Evolutionary conservation across 2,888 invertebrate genomes (phyloP).

Genomic region (Gnatocerus cornutus): DNA sequence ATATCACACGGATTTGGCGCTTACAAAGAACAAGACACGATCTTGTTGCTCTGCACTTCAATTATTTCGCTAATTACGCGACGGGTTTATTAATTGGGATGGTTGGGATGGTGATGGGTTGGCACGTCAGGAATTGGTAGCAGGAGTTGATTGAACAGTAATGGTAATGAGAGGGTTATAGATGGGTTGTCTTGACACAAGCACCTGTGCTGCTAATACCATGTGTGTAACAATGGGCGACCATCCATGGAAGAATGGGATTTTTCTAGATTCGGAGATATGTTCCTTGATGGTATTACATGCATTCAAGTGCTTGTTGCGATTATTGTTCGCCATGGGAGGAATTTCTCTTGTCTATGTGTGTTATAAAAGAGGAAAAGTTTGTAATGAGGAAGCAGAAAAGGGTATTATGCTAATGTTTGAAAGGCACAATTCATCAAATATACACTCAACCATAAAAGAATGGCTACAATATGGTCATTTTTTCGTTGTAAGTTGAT

Average conservation of each 20-base stretch:
- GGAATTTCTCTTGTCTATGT: too few species aligned
- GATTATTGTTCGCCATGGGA: too few species aligned
- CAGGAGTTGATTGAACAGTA: not conserved
- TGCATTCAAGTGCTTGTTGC: too few species aligned
- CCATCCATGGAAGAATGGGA: constrained; percentile 1
- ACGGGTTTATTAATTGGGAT: not conserved
- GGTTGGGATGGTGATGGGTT: not conserved
- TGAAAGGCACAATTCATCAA: too few species aligned
- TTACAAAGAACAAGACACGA: not conserved
- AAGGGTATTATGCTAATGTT: too few species aligned
- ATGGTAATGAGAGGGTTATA: constrained; percentile 8
- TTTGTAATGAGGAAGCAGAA: too few species aligned
- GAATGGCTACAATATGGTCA: too few species aligned
- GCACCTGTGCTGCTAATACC: constrained; percentile 5
- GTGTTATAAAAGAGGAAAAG: too few species aligned
- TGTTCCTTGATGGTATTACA: not conserved
- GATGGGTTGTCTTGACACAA: not conserved
- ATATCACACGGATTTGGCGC: constrained; percentile 30
- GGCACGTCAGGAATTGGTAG: not conserved
- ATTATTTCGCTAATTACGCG: constrained; percentile 6
- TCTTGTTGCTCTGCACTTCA: constrained; percentile 16
- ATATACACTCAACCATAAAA: too few species aligned
- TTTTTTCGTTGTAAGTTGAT: too few species aligned
- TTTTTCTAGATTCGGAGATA: constrained; percentile 1
- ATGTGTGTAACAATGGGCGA: constrained; percentile 3